Evolutionary conservation across 2,888 invertebrate species (phyloP).

Genomic region (Himalopsyche japonica): DNA sequence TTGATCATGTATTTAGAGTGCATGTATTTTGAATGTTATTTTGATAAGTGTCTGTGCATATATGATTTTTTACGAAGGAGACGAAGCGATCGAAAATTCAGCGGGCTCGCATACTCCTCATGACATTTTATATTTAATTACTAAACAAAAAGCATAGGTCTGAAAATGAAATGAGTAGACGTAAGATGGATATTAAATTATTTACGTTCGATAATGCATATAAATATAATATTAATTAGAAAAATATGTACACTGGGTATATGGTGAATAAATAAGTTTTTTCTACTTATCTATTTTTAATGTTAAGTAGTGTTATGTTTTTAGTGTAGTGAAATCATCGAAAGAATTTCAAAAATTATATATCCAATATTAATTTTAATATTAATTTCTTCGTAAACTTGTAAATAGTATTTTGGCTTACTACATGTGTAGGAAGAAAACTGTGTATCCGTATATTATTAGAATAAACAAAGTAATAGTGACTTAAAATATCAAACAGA

Average conservation of each 20-base stretch:
- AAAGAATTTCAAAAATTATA: conserved; percentile 37
- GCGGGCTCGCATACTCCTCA: background rate
- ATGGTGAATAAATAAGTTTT: conserved; percentile 39
- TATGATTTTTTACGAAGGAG: background rate
- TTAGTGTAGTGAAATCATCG: conserved; percentile 39
- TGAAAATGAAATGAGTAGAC: conserved; percentile 18
- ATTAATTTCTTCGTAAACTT: conserved; percentile 35
- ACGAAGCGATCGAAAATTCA: background rate
- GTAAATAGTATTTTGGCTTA: conserved; percentile 41
- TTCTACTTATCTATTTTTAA: conserved; percentile 41
- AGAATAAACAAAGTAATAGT: conserved; percentile 32
- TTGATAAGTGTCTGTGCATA: background rate
- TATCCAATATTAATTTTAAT: conserved; percentile 27
- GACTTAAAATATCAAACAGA: conserved; percentile 31
- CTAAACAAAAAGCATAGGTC: conserved; percentile 25
- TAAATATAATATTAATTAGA: conserved; percentile 13
- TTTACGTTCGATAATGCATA: conserved; percentile 29
- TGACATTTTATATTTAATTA: conserved; percentile 12
- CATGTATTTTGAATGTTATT: background rate
- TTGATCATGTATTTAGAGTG: background rate
- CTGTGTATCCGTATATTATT: conserved; percentile 37
- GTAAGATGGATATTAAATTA: conserved; percentile 27
- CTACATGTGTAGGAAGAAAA: conserved; percentile 39
- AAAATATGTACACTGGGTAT: conserved; percentile 37
- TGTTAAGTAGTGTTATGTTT: conserved; percentile 34